phyloP scores from a whole-genome alignment of 2,797 vertebrate genomes.

The Hypotaenidia okinawae region DNA sequence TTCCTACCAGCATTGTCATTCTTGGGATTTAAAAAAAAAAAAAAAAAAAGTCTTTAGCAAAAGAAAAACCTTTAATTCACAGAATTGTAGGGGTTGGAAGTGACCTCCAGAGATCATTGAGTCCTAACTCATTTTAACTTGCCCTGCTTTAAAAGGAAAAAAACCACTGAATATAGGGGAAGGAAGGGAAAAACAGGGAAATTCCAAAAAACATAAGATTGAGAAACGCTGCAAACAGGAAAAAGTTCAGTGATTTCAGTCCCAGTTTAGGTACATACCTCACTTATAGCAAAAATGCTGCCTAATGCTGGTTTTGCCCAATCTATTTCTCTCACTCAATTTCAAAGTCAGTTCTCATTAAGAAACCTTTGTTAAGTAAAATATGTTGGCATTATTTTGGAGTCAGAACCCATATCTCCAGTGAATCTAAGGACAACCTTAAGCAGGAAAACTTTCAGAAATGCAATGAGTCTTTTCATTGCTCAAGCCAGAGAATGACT shows the following conservation, averaged over 20 bases:
- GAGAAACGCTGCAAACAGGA: neutral
- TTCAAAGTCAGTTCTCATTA: neutral
- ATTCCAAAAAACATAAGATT: neutral
- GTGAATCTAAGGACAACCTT: neutral
- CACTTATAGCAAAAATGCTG: neutral
- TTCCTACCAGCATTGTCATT: neutral
- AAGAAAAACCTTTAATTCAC: neutral
- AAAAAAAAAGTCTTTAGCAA: neutral
- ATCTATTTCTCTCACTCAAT: neutral
- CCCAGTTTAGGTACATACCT: neutral
- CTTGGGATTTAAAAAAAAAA: no score
- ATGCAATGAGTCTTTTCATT: neutral
- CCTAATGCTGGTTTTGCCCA: neutral
- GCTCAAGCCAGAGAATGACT: neutral
- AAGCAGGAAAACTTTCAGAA: neutral
- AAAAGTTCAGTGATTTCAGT: neutral
- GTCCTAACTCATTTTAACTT: neutral
- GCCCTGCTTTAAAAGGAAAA: neutral
- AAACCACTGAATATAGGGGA: neutral
- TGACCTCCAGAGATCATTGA: no score
- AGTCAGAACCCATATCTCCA: neutral
- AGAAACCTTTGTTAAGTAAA: neutral
- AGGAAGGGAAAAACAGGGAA: neutral
- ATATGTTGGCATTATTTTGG: neutral
- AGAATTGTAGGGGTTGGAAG: no score